Evolutionary conservation across 2,113 vertebrate species (phyloP).

Genomic region (Hippocampus comes): DNA sequence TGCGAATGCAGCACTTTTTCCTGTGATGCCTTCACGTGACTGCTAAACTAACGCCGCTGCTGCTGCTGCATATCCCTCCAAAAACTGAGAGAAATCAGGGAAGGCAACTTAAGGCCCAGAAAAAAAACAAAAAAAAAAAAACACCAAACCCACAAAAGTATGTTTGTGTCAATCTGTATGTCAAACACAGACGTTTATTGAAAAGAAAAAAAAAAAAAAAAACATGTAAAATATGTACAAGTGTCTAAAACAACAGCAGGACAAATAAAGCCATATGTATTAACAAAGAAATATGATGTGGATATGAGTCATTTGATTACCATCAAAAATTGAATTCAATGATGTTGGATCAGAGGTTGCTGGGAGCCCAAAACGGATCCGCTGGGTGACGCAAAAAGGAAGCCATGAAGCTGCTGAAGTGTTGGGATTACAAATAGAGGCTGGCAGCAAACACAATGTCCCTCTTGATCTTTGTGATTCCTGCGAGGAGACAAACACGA

Average conservation of each 20-base stretch:
- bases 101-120: background rate
- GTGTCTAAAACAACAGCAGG: slow-evolving; percentile 48
- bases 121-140: slow-evolving; percentile 17
- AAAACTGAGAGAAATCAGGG: background rate
- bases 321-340: background rate
- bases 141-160: slow-evolving; percentile 14
- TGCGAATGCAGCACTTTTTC: slow-evolving; percentile 1
- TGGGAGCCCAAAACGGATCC: background rate
- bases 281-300: slow-evolving; percentile 23
- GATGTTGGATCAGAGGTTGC: background rate
- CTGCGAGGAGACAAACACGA: slow-evolving; percentile 57
- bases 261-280: slow-evolving; percentile 50
- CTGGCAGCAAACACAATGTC: slow-evolving; percentile 98
- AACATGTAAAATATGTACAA: slow-evolving; percentile 79
- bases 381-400: background rate
- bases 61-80: slow-evolving; percentile 58
- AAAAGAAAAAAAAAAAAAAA: slow-evolving; percentile 56
- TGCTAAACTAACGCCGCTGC: slow-evolving; percentile 62
- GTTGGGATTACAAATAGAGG: slow-evolving; percentile 81
- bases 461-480: slow-evolving; percentile 97
- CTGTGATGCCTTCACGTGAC: slow-evolving; percentile 56
- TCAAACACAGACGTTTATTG: slow-evolving; percentile 77
- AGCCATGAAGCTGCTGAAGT: background rate
- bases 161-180: slow-evolving; percentile 59
- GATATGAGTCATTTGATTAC: background rate